These are phyloP conservation scores for Callimorpha dominula DNA, from an alignment of 2,888 invertebrate species.

Conservation along the genomic window DNA sequence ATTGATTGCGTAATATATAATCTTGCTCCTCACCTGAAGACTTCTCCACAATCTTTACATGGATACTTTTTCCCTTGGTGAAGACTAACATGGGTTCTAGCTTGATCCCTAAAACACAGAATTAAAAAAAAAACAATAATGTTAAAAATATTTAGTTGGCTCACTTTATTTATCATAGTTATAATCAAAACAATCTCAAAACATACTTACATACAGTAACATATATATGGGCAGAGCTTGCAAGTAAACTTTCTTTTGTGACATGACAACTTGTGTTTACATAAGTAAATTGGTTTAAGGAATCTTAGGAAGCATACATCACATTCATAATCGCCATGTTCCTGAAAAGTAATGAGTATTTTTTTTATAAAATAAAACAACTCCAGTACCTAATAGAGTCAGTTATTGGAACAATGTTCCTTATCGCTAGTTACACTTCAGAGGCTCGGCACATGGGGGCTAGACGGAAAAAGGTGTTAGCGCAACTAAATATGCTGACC, in stretches of 20 bases:
- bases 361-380: too few relatives aligned
- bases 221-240: slow-evolving; percentile 59
- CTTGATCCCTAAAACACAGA: slow-evolving; percentile 53
- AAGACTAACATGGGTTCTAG: slow-evolving; percentile 55
- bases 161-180: too few relatives aligned
- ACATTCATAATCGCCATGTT: slow-evolving; percentile 56
- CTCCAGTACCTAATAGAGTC: too few relatives aligned
- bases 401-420: too few relatives aligned
- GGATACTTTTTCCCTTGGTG: slow-evolving; percentile 61
- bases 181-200: too few relatives aligned
- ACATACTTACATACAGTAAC: slow-evolving; percentile 60
- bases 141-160: too few relatives aligned
- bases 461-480: too few relatives aligned
- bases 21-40: slow-evolving; percentile 52
- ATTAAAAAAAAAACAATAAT: neutral
- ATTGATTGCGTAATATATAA: neutral
- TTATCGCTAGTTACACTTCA: too few relatives aligned
- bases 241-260: slow-evolving; percentile 62
- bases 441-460: too few relatives aligned
- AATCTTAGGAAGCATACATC: slow-evolving; percentile 58
- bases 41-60: slow-evolving; percentile 56
- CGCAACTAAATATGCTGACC: too few relatives aligned
- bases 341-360: slow-evolving; percentile 38
- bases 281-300: slow-evolving; percentile 44
- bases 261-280: slow-evolving; percentile 51